These are phyloP conservation scores for Hemitrygon akajei DNA, from an alignment of 2,797 vertebrate genomes.

Conservation along the genomic window DNA sequence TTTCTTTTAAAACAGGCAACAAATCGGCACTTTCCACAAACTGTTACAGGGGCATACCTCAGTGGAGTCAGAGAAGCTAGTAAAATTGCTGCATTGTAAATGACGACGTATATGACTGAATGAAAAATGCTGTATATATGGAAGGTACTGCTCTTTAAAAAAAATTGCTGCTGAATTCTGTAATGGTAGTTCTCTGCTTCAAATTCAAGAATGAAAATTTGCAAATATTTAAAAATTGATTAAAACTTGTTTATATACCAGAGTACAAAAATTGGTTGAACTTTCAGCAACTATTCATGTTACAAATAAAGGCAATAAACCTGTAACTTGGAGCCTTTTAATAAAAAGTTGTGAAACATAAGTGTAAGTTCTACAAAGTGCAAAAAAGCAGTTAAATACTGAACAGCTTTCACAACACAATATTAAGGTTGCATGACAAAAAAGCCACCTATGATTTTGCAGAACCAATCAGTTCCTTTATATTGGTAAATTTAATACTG, in stretches of 20 bases:
- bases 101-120: constrained; percentile 3
- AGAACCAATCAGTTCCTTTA: neutral
- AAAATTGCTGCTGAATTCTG: neutral
- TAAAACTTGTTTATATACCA: neutral
- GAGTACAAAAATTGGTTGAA: neutral
- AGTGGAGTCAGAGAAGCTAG: constrained; percentile 94
- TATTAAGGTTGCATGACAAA: neutral
- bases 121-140: constrained; percentile 6
- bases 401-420: neutral
- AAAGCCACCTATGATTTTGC: neutral
- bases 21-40: constrained; percentile 95
- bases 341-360: neutral
- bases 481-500: neutral
- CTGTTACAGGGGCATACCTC: constrained; percentile 91
- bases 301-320: neutral
- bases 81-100: constrained; percentile 82
- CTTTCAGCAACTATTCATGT: neutral
- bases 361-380: neutral
- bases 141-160: neutral
- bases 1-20: constrained; percentile 68
- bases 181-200: neutral
- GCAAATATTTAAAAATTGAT: neutral
- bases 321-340: neutral
- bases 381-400: neutral
- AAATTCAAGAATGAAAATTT: neutral